Conservation (phyloP, 2,888 invertebrate species). For the Lasioglossum lativentre region DNA sequence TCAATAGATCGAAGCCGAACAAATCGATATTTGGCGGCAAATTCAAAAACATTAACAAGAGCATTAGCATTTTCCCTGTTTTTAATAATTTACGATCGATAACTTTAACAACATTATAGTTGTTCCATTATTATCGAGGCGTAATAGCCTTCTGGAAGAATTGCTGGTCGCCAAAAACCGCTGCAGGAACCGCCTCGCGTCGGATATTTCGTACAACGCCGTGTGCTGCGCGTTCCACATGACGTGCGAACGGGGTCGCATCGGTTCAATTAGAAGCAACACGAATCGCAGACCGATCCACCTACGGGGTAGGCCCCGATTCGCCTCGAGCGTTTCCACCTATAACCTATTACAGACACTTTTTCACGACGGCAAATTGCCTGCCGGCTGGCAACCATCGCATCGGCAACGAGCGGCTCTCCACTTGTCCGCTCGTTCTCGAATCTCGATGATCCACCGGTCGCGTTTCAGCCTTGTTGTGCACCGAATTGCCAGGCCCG, state of each 20-base stretch:
- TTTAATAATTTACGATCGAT: too few species aligned
- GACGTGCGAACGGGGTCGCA: conserved; percentile 66
- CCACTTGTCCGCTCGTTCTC: neutral
- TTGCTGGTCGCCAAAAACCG: neutral
- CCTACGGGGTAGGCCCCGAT: conserved; percentile 16
- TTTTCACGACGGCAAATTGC: conserved; percentile 2
- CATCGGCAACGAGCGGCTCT: neutral
- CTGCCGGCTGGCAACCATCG: neutral
- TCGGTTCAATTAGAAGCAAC: conserved; percentile 54
- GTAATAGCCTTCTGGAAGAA: neutral
- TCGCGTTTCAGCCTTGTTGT: conserved; percentile 17
- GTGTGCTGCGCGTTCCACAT: conserved; percentile 49
- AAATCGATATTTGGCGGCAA: too few species aligned
- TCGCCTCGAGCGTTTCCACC: conserved; percentile 19
- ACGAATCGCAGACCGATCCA: conserved; percentile 38
- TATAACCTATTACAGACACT: conserved; percentile 12
- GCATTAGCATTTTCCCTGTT: too few species aligned
- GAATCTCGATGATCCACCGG: neutral
- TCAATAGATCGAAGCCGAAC: too few species aligned
- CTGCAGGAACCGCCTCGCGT: neutral
- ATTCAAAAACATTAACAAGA: too few species aligned
- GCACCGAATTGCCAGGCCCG: neutral
- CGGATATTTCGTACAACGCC: neutral
- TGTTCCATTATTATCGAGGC: neutral
- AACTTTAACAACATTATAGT: too few species aligned